Evolutionary conservation across 64 coral and sea anemone genomes (phyloP).

Genomic region (Stichodactyla mertensii): DNA sequence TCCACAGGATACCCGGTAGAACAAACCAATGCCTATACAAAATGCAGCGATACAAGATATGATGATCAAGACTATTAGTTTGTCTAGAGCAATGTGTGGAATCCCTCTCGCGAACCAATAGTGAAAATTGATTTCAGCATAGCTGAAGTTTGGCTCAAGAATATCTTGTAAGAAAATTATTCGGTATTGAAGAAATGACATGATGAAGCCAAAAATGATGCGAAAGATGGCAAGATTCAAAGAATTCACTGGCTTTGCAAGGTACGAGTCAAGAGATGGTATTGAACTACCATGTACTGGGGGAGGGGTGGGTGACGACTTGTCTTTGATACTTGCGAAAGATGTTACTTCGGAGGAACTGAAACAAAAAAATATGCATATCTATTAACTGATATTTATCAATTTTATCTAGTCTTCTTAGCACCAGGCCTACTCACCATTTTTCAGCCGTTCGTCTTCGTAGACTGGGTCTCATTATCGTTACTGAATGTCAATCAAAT

Average conservation of each 20-base stretch:
- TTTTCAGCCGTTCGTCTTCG: neutral
- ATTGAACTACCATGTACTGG: neutral
- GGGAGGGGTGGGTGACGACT: neutral
- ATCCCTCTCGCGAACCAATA: slow-evolving; percentile 54
- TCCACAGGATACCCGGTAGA: slow-evolving; percentile 43
- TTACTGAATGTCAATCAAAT: neutral
- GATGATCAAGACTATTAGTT: slow-evolving; percentile 21
- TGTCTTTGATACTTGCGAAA: neutral
- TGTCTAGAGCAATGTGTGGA: slow-evolving; percentile 8
- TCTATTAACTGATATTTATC: neutral
- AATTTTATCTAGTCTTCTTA: neutral
- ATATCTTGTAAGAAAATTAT: slow-evolving; percentile 32
- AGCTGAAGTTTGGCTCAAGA: slow-evolving; percentile 40
- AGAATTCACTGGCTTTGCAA: slow-evolving; percentile 21
- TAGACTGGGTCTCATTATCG: neutral
- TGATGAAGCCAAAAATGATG: slow-evolving; percentile 49
- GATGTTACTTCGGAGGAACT: neutral
- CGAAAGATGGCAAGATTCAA: slow-evolving; percentile 49
- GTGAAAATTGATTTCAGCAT: slow-evolving; percentile 53
- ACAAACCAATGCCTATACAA: slow-evolving; percentile 41
- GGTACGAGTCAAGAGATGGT: neutral
- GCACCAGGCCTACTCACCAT: neutral
- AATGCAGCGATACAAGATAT: slow-evolving; percentile 25
- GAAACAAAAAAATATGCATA: neutral
- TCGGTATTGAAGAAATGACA: slow-evolving; percentile 47